phyloP scores from a whole-genome alignment of 53 echinoderm and acorn worm species.

The Actinopyga echinites region DNA sequence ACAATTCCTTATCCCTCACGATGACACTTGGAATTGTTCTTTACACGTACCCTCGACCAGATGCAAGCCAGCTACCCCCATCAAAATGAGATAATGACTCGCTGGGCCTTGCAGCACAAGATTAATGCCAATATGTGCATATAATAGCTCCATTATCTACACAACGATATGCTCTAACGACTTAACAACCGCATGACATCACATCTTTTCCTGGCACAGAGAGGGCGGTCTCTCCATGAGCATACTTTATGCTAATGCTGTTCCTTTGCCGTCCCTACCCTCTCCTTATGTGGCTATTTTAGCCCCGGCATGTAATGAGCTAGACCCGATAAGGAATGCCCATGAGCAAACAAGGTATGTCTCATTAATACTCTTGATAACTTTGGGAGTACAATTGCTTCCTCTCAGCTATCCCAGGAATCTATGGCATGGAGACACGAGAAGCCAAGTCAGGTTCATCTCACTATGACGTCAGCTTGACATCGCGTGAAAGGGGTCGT shows the following conservation, averaged over 20 bases:
- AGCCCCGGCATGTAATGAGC: conserved; percentile 23
- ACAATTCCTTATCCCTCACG: conserved; percentile 13
- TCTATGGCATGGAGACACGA: conserved; percentile 40
- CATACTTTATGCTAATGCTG: conserved; percentile 43
- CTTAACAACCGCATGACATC: conserved; percentile 30
- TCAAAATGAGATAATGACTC: conserved; percentile 40
- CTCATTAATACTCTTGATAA: conserved; percentile 46
- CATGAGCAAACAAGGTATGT: conserved; percentile 45
- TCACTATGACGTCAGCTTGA: conserved; percentile 45
- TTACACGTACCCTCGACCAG: conserved; percentile 25
- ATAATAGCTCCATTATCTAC: conserved; percentile 41
- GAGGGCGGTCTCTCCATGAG: neutral
- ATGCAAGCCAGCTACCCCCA: conserved; percentile 15
- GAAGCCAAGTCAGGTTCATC: conserved; percentile 40
- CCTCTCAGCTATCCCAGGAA: conserved; percentile 44
- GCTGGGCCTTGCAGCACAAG: conserved; percentile 12
- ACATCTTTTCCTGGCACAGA: neutral
- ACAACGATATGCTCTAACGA: conserved; percentile 37
- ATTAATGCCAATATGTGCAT: conserved; percentile 41
- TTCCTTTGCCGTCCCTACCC: conserved; percentile 31
- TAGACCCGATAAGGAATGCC: conserved; percentile 44
- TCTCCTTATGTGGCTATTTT: conserved; percentile 25
- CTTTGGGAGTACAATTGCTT: conserved; percentile 29
- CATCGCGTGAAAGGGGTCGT: conserved; percentile 15
- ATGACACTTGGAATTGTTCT: conserved; percentile 14